These are phyloP conservation scores for Puffinus mauretanicus DNA, from an alignment of 2,113 vertebrate species.

Conservation along the genomic window DNA sequence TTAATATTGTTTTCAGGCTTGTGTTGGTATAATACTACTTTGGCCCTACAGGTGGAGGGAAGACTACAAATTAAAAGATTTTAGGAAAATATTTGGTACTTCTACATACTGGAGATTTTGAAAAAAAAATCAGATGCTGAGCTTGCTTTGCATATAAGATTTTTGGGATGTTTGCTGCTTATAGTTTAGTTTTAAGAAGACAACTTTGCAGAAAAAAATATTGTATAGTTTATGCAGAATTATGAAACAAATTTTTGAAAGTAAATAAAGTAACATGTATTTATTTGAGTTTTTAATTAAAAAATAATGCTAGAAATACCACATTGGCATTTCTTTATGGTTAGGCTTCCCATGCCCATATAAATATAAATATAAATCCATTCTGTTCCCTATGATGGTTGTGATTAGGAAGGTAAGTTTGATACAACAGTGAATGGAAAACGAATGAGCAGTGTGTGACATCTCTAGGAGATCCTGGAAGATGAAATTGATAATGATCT, in stretches of 20 bases:
- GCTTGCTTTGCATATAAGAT: neutral
- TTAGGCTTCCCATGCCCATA: neutral
- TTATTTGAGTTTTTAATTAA: neutral
- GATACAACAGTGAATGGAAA: neutral
- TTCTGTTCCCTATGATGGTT: neutral
- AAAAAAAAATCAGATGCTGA: neutral
- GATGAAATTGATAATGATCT: neutral
- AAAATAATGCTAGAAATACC: neutral
- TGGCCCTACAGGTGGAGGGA: slow-evolving; percentile 67
- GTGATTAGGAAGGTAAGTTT: neutral
- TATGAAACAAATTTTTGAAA: neutral
- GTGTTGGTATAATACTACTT: slow-evolving; percentile 65
- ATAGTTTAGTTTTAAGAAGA: neutral
- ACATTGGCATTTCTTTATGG: neutral
- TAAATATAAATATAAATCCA: neutral
- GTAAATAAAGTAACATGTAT: neutral
- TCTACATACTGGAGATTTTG: neutral
- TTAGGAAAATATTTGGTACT: slow-evolving; percentile 57
- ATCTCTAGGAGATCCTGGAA: neutral
- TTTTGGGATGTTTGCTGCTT: neutral
- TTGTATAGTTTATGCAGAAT: neutral
- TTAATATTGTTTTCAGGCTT: slow-evolving; percentile 35
- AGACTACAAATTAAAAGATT: slow-evolving; percentile 69
- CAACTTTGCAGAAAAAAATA: neutral
- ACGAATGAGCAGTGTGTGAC: neutral